A percentile compares a stretch with the other conserved stretches of the same genome.
Evolutionary conservation across 2,797 vertebrate genomes (phyloP).

Genomic region (Macrochelys suwanniensis): DNA sequence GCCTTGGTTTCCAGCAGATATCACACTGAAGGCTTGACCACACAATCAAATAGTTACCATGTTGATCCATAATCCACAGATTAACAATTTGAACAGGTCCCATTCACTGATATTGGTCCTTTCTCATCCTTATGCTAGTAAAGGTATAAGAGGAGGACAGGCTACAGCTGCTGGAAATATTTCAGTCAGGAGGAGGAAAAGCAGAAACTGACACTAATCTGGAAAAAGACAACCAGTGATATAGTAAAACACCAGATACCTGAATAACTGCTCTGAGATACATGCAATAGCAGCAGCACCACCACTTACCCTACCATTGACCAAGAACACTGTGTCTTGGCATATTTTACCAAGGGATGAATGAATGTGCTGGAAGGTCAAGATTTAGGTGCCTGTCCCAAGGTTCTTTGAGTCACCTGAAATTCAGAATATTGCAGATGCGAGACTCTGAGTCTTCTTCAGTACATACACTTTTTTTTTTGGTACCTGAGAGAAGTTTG

Average conservation of each 20-base stretch:
- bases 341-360: no score
- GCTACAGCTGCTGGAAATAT: not conserved
- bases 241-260: not conserved
- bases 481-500: not conserved
- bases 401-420: not conserved
- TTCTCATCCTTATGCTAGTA: not conserved
- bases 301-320: not conserved
- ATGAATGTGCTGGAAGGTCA: not conserved
- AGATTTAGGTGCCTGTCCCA: not conserved
- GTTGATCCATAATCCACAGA: not conserved
- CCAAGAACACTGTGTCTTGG: not conserved
- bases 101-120: not conserved
- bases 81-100: not conserved
- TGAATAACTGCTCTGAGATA: not conserved
- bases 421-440: not conserved
- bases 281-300: not conserved
- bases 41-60: not conserved
- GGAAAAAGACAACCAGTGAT: not conserved
- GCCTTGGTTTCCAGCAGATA: not conserved
- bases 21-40: not conserved
- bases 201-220: not conserved
- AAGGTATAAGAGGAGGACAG: not conserved
- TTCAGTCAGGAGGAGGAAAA: not conserved
- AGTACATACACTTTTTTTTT: not conserved
- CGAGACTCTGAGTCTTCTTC: not conserved